These are phyloP conservation scores for Morphnarchus princeps DNA, from an alignment of 2,113 vertebrate species.

Conservation along the genomic window DNA sequence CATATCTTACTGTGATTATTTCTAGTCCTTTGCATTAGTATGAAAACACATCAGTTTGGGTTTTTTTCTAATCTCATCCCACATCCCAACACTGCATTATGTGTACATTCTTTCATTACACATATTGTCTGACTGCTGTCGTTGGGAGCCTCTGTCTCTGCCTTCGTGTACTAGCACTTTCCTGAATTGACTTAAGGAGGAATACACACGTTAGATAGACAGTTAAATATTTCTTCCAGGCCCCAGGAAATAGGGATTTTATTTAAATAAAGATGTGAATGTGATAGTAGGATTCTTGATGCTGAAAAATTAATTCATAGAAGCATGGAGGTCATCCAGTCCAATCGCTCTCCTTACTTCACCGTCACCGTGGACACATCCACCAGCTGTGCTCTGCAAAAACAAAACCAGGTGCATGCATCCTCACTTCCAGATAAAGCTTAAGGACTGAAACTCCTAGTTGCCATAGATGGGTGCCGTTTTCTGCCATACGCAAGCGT, in stretches of 20 bases:
- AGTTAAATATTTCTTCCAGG: not conserved
- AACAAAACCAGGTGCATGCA: not conserved
- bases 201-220: not conserved
- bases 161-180: not conserved
- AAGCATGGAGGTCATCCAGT: not conserved
- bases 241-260: not conserved
- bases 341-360: not conserved
- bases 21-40: not conserved
- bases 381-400: not conserved
- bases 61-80: not conserved
- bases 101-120: not conserved
- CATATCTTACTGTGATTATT: not conserved
- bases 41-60: not conserved
- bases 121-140: not conserved
- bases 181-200: not conserved
- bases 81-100: not conserved
- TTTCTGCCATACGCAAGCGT: not conserved
- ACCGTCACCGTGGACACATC: not conserved
- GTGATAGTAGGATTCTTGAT: not conserved
- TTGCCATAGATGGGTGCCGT: not conserved
- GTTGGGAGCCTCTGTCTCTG: not conserved
- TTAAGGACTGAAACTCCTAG: not conserved
- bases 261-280: not conserved
- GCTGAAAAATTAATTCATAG: not conserved
- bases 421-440: not conserved